Evolutionary conservation across 2,797 vertebrate genomes (phyloP), one percentile per base, ranked within the genome.

Genomic region (Phrynocephalus guinanensis): DNA sequence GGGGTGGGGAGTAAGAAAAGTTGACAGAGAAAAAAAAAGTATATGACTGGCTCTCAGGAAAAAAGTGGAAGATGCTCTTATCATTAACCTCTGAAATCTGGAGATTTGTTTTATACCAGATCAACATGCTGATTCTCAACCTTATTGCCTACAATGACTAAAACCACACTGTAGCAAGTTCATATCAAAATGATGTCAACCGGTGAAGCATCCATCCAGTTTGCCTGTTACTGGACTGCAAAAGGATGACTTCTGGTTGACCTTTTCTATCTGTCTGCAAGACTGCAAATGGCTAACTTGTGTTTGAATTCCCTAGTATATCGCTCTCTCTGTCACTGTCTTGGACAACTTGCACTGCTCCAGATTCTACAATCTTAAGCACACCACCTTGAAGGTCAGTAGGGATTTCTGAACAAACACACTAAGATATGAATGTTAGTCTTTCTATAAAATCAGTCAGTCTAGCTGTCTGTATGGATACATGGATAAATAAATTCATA

Each of bases 261-360:
- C 85, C 70, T 89, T 76, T 28, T 88, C 90, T 88, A 89, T 60
- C 6, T 89, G 87, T 90, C 88, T 72, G 33, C 30, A 79, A 91
- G 26, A 0, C 11, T 87, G 92, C 83, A 89, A 0, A 0, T 44
- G 89, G 83, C 44, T 76, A 89, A 88, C 6, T 6, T 88, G 66
- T 80, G 79, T 75, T 87, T 88, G 91, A 93, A 92, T 88, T 92
- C 89, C 79, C 78, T 89, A 28, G 30, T 84, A 11, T 82, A 79
- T 84, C 20, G 2, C 20, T 76, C 16, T 9, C 2, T 84, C 82
- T 85, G 72, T 28, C 30, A 77, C 89, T 48, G 9, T 82, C 88
- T 85, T 78, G 80, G 3, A 18, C 66, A 81, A 33, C 63, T 77
- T 79, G 9, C 86, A 1, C 28, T 85, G 16, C 0, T 16, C 72